Conservation (phyloP, 2,888 invertebrate genomes). For the Diogma glabrata region DNA sequence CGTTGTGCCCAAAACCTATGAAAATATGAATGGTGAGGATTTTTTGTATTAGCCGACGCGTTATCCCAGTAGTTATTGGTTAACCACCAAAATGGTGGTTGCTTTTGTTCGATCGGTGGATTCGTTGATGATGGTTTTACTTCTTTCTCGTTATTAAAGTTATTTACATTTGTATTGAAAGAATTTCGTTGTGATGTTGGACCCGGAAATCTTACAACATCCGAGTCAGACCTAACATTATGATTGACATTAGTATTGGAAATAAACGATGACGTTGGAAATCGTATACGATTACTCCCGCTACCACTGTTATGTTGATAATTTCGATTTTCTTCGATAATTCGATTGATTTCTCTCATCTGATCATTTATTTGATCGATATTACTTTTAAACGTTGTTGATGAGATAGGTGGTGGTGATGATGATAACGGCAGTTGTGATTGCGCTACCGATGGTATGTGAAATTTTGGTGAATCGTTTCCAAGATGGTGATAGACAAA, state of each 20-base stretch:
- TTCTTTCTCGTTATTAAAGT: no score
- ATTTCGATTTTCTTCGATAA: slow-evolving; percentile 18
- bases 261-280: slow-evolving; percentile 9
- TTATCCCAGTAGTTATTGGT: slow-evolving; percentile 28
- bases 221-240: no score
- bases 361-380: slow-evolving; percentile 15
- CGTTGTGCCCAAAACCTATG: neutral
- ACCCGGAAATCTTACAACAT: slow-evolving; percentile 15
- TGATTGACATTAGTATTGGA: neutral
- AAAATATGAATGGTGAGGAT: neutral
- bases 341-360: slow-evolving; percentile 16
- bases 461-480: neutral
- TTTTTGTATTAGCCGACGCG: slow-evolving; percentile 29
- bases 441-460: neutral
- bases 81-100: slow-evolving; percentile 31
- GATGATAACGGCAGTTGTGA: neutral
- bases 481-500: slow-evolving; percentile 19
- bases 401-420: neutral
- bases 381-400: slow-evolving; percentile 4
- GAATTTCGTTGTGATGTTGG: slow-evolving; percentile 5
- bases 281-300: slow-evolving; percentile 5
- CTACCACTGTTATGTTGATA: no score
- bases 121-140: no score
- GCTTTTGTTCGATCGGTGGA: neutral
- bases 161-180: neutral